Conservation (phyloP, 2,113 vertebrate genomes). For the Cynoglossus semilaevis region DNA sequence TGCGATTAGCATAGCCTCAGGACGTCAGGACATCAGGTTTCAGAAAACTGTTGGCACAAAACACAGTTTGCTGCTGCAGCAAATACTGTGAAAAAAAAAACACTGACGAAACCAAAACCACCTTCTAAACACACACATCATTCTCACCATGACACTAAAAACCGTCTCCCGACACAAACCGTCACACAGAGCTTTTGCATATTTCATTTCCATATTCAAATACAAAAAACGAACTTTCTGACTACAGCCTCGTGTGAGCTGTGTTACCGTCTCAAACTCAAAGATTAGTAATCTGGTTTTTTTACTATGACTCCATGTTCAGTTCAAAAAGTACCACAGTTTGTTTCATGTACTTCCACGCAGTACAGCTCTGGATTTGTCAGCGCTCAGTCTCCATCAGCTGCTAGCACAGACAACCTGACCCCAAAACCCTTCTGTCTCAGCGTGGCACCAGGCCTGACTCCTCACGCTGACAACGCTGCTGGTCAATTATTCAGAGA, state of each 20-base stretch:
- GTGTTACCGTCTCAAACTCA: background rate
- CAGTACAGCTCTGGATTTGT: constrained; percentile 1
- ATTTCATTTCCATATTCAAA: constrained; percentile 58
- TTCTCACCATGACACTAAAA: no score
- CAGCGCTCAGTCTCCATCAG: constrained; percentile 14
- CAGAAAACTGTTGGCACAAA: no score
- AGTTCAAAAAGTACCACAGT: no score
- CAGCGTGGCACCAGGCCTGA: constrained; percentile 35
- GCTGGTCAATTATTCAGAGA: constrained; percentile 70
- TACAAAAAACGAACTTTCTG: no score
- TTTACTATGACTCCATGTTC: no score
- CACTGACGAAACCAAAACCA: no score
- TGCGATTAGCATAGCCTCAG: no score
- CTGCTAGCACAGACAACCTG: constrained; percentile 28
- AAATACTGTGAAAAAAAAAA: no score
- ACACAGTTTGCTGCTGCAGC: background rate
- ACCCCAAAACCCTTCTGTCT: constrained; percentile 36
- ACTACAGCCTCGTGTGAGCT: no score
- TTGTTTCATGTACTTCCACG: background rate
- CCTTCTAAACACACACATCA: background rate
- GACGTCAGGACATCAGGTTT: no score
- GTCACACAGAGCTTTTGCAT: constrained; percentile 35
- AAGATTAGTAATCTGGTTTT: no score
- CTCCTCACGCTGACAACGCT: constrained; percentile 40
- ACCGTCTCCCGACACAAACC: no score